These are phyloP conservation scores for Trichogramma dendrolimi DNA, from an alignment of 2,888 invertebrate genomes.

Conservation along the genomic window DNA sequence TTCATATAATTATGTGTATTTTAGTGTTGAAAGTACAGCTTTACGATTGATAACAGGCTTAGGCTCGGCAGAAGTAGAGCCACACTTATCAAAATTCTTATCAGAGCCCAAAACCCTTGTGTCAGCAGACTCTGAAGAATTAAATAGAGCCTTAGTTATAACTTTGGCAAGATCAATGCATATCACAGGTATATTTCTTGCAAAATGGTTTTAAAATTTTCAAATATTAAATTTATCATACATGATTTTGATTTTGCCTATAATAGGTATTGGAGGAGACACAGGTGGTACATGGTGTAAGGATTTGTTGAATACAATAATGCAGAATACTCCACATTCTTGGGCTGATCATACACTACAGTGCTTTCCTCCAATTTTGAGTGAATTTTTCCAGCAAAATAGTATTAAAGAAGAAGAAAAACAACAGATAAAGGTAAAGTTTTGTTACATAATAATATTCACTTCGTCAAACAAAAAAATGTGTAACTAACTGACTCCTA, in stretches of 20 bases:
- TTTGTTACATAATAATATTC: not conserved
- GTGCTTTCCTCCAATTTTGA: constrained; percentile 84
- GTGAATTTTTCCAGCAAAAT: constrained; percentile 84
- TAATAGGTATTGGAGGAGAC: constrained; percentile 54
- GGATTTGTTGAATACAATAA: constrained; percentile 82
- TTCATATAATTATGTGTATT: constrained; percentile 6
- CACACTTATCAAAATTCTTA: constrained; percentile 84
- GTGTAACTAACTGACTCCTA: not conserved
- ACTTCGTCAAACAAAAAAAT: not conserved
- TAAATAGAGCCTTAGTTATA: constrained; percentile 86
- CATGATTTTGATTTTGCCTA: constrained; percentile 7
- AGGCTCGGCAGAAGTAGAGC: constrained; percentile 91
- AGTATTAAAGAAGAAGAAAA: constrained; percentile 84
- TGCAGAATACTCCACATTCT: constrained; percentile 91
- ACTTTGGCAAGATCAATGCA: constrained; percentile 91
- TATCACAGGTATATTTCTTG: constrained; percentile 68
- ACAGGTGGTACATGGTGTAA: constrained; percentile 78
- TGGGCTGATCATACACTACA: constrained; percentile 92
- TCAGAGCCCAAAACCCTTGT: constrained; percentile 87
- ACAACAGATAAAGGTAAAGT: constrained; percentile 68
- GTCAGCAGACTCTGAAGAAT: constrained; percentile 90
- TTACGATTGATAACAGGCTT: constrained; percentile 80
- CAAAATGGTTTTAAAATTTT: not conserved
- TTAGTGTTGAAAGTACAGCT: constrained; percentile 82
- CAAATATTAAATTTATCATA: constrained; percentile 8